phyloP scores from a whole-genome alignment of 2,888 invertebrate genomes.

The Augochlorella aurata region DNA sequence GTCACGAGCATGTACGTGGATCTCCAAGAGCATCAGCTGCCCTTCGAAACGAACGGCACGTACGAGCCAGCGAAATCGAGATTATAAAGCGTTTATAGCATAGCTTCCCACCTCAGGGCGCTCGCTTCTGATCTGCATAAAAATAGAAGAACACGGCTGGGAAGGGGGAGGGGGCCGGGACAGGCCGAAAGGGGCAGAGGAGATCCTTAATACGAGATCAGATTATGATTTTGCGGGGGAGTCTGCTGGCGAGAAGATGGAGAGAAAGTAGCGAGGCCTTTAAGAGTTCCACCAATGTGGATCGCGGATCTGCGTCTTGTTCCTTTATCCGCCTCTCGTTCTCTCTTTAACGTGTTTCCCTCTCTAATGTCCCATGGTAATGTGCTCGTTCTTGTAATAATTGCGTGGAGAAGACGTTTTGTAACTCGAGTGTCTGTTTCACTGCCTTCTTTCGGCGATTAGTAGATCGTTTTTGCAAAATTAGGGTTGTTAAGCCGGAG shows the following conservation, averaged over 20 bases:
- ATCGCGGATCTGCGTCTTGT: conserved; percentile 60
- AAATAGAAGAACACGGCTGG: conserved; percentile 73
- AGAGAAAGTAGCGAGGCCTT: conserved; percentile 64
- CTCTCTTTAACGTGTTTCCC: background rate
- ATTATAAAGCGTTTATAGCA: conserved; percentile 80
- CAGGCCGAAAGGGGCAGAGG: conserved; percentile 53
- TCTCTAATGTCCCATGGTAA: conserved; percentile 63
- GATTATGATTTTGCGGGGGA: conserved; percentile 80
- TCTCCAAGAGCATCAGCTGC: conserved; percentile 72
- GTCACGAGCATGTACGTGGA: conserved; percentile 64
- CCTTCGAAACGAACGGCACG: conserved; percentile 71
- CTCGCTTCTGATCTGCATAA: conserved; percentile 80
- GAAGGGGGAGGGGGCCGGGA: background rate
- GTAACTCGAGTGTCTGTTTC: too few relatives aligned
- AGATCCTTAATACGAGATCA: conserved; percentile 80
- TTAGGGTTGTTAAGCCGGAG: too few relatives aligned
- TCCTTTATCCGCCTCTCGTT: conserved; percentile 42
- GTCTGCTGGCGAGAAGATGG: conserved; percentile 61
- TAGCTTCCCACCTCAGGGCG: conserved; percentile 79
- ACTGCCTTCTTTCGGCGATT: too few relatives aligned
- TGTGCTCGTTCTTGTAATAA: conserved; percentile 59
- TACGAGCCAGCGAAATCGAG: conserved; percentile 73
- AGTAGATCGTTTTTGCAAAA: too few relatives aligned
- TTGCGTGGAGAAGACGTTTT: conserved; percentile 22
- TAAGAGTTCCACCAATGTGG: conserved; percentile 66